Evolutionary conservation across 1,140 invertebrate genomes (phyloP).

Genomic region (Leptoteleia sp.): DNA sequence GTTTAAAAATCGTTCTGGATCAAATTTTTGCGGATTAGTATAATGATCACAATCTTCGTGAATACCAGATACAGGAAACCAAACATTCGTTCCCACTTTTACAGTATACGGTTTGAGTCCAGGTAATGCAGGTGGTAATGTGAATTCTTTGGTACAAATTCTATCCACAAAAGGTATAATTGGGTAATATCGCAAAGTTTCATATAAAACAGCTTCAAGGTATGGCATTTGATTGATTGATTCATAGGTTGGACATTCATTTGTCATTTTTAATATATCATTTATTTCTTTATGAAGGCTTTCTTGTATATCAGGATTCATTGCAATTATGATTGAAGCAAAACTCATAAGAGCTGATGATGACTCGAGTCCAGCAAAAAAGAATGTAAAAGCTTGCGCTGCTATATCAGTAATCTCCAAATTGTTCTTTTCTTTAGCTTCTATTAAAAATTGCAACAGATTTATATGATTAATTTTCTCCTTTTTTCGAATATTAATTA

Average conservation of each 20-base stretch:
- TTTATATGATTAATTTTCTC: conserved; percentile 78
- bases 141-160: conserved; percentile 19
- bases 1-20: conserved; percentile 79
- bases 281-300: conserved; percentile 55
- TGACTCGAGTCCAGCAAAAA: conserved; percentile 83
- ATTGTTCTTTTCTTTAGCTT: conserved; percentile 65
- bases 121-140: conserved; percentile 27
- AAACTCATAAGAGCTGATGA: conserved; percentile 81
- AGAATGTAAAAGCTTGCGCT: conserved; percentile 68
- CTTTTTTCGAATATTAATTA: conserved; percentile 78
- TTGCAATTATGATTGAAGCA: conserved; percentile 63
- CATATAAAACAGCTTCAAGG: conserved; percentile 25
- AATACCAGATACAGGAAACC: conserved; percentile 12
- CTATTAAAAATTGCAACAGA: conserved; percentile 81
- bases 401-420: conserved; percentile 2
- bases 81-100: conserved; percentile 22
- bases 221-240: conserved; percentile 21
- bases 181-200: conserved; percentile 18
- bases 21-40: conserved; percentile 68
- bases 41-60: conserved; percentile 61
- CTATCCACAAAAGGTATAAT: conserved; percentile 12
- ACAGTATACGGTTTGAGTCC: conserved; percentile 26
- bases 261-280: background rate
- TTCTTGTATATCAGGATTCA: conserved; percentile 83
- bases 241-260: conserved; percentile 21